A percentile compares a stretch with the other conserved stretches of the same genome.
These are phyloP conservation scores for Galemys pyrenaicus DNA, from an alignment of 2,113 vertebrate species.

Conservation along the genomic window DNA sequence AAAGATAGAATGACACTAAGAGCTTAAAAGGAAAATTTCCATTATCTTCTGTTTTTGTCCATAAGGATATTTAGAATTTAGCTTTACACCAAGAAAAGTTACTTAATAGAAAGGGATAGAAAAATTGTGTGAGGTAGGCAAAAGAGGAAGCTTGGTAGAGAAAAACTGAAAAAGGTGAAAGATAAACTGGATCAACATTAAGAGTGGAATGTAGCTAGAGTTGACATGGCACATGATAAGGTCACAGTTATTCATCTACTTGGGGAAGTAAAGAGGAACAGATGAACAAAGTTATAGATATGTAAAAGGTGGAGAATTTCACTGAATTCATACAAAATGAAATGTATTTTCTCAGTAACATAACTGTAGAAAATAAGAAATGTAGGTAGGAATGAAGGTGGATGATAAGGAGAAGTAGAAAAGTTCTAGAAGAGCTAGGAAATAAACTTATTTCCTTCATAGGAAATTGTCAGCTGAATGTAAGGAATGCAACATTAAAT, in stretches of 20 bases:
- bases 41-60: neutral
- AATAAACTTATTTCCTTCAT: too few species aligned
- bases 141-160: neutral
- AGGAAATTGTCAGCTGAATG: constrained; percentile 28
- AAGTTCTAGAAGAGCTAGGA: constrained; percentile 46
- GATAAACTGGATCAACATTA: neutral
- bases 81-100: neutral
- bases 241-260: neutral
- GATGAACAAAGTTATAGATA: neutral
- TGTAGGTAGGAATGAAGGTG: neutral
- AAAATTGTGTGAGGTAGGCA: neutral
- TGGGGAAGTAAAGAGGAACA: neutral
- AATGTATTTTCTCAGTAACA: neutral
- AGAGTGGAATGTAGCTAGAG: neutral
- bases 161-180: neutral
- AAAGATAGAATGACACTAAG: neutral
- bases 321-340: neutral
- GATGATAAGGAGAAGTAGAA: neutral
- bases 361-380: constrained; percentile 56
- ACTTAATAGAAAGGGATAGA: neutral
- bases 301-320: neutral
- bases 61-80: neutral
- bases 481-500: constrained; percentile 57
- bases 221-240: neutral
- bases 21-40: neutral